Evolutionary conservation across 2,113 vertebrate species (phyloP), one percentile per base, ranked within the genome.

Genomic region (Psophia crepitans): DNA sequence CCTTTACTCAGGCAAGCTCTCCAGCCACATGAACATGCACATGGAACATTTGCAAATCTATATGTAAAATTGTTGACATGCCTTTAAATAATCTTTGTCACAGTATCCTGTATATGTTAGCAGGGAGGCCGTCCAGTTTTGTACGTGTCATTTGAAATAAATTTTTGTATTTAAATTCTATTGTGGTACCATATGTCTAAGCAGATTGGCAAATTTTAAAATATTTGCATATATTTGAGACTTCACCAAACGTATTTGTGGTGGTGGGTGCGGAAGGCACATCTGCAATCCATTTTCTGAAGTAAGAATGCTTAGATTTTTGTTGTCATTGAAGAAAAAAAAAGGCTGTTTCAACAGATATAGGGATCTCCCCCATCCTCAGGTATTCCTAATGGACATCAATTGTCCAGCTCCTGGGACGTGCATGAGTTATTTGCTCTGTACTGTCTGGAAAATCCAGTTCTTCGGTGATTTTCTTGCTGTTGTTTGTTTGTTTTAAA

Each of bases 181-280:
- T 53, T 79, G 19, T 79, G 35, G 84, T 68, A 75, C 64, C 46
- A 41, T 33, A 16, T 48, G 64, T 80, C 70, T 75, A 93, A 90
- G 85, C 39, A 93, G 60, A 84, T 13, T 64, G 30, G 64, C 48
- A 89, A 92, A 71, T 56, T 69, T 78, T 20, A 57, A 90, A 93
- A 79, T 93, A 89, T 90, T 96, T 93, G 86, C 79, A 92, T 90
- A 49, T 73, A 78, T 84, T 39, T 90, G 65, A 93, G 73, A 79
- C 65, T 75, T 58, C 79, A 58, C 33, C 33, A 87, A 90, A 73
- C 37, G 69, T 46, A 64, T 90, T 78, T 66, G 71, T 44, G 46
- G 61, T 66, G 61, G 46, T 66, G 69, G 24, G 35, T 71, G 53
- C 20, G 24, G 46, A 90, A 90, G 24, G 44, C 63, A 84, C 88